A percentile compares a stretch with the other conserved stretches of the same genome.
These are phyloP conservation scores for Hippolais icterina DNA, from an alignment of 2,113 vertebrate genomes.

Conservation along the genomic window DNA sequence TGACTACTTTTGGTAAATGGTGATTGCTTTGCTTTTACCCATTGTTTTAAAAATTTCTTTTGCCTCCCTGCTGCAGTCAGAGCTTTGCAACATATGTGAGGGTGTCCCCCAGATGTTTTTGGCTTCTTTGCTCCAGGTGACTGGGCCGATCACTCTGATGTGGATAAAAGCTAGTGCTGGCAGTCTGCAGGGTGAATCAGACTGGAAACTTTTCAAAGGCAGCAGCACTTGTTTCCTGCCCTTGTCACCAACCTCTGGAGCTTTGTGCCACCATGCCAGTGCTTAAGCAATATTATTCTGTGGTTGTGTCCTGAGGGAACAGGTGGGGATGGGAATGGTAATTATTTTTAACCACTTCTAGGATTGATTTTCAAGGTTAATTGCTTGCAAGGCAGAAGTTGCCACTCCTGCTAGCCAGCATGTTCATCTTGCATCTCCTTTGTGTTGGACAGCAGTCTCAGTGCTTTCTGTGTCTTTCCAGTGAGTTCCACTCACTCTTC, in stretches of 20 bases:
- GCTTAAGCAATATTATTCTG: neutral
- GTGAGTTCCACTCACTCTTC: neutral
- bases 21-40: neutral
- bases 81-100: neutral
- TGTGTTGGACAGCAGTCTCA: accelerated
- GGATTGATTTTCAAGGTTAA: neutral
- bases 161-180: neutral
- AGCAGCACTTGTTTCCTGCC: neutral
- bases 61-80: neutral
- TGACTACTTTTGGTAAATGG: neutral
- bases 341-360: neutral
- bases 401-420: neutral
- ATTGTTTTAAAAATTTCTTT: neutral
- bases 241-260: neutral
- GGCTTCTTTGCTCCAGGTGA: neutral
- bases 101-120: neutral
- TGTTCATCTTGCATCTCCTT: accelerated
- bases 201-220: neutral
- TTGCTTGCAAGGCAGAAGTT: neutral
- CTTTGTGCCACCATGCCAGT: neutral
- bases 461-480: neutral
- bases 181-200: neutral
- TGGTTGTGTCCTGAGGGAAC: neutral
- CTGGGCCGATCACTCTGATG: neutral
- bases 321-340: neutral